Base-by-base conservation (phyloP, 2,113 vertebrate genomes). In the Eubucco bourcierii region DNA sequence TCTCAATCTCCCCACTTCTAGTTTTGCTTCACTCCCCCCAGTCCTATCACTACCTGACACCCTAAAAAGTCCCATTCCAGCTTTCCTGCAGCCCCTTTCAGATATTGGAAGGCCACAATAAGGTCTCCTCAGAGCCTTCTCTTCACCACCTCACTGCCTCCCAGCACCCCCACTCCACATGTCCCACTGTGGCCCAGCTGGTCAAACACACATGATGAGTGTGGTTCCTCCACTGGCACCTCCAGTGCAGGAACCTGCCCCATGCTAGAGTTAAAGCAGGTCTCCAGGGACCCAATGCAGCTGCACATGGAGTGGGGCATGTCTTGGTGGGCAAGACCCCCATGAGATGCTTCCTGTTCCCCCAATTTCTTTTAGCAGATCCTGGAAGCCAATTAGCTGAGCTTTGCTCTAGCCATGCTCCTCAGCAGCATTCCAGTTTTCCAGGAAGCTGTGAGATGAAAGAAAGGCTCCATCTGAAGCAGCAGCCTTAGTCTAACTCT, bases 231-330 rank as follows among this genome's bases (percentile, higher is more conserved):
- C 68, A 53, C 37, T 59, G 59, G 21, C 7, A 34, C 25, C 87
- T 28, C 7, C 53, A 78, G 44, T 84, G 67, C 29, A 85, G 29
- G 9, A 34, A 18, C 4, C 21, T 67, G 46, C 9, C 29, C 44
- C 31, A 2, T 17, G 20, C 44, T 39, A 31, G 24, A 34, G 25
- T 56, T 71, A 33, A 41, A 90, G 33, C 29, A 80, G 44, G 9
- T 33, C 66, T 81, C 53, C 34, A 58, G 66, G 33, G 79, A 56
- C 19, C 15, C 71, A 15, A 18, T 4, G 2, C 10, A 84, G 55
- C 24, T 0, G 0, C 3, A 1, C 15, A 17, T 9, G 7, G 10
- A 66, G n/a, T 8, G 3, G 17, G 44, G 17, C n/a, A 84, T 3
- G 3, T 46, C 66, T 56, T 60, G 52, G 19, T 23, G 31, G 80